These are phyloP conservation scores for Mylabris phalerata DNA, from an alignment of 1,140 invertebrate genomes.

Conservation along the genomic window DNA sequence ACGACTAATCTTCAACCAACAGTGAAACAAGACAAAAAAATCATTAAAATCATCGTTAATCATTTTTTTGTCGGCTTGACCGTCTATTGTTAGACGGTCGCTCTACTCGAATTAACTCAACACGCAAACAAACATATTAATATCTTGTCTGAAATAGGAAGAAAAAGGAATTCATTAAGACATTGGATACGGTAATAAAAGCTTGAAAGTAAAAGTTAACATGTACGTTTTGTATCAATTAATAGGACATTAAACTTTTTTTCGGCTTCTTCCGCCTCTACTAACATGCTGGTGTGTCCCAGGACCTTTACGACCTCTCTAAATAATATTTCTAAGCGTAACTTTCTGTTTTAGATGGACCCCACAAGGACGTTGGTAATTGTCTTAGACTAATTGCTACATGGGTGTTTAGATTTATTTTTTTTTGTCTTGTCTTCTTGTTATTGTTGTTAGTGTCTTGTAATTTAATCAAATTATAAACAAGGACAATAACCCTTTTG, in stretches of 20 bases:
- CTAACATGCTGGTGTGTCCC: conserved; percentile 7
- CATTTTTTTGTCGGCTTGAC: no score
- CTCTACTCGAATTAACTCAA: background rate
- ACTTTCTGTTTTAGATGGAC: conserved; percentile 1
- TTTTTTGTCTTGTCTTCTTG: no score
- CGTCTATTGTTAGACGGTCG: no score
- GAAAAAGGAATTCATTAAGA: conserved; percentile 7
- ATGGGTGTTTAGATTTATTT: no score
- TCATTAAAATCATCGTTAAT: no score
- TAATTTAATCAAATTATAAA: no score
- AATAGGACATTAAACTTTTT: conserved; percentile 8
- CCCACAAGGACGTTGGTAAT: no score
- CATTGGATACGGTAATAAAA: conserved; percentile 1
- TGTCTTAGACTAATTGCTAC: no score
- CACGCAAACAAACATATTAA: conserved; percentile 6
- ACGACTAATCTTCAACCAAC: no score
- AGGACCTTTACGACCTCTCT: conserved; percentile 6
- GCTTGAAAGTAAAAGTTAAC: conserved; percentile 10
- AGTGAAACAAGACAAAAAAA: no score
- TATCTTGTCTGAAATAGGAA: background rate
- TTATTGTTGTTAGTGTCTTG: no score
- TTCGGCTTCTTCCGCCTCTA: background rate
- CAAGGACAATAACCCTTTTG: no score
- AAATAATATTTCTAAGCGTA: background rate
- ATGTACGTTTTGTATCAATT: conserved; percentile 14